Conservation (phyloP, 2,113 vertebrate genomes). For the Zosterops lateralis region DNA sequence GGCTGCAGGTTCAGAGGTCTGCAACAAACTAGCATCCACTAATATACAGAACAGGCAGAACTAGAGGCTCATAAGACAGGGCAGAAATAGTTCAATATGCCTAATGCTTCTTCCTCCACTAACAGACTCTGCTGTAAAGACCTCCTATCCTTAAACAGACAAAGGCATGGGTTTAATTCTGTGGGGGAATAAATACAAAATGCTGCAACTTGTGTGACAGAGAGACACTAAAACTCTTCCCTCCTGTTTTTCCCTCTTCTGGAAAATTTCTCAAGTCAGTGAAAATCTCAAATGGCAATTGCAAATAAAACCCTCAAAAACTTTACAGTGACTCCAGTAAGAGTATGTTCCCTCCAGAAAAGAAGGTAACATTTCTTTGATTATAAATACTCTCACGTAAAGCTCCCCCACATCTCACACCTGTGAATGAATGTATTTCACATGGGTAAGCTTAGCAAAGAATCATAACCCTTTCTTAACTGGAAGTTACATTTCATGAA, state of each 20-base stretch:
- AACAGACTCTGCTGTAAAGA: neutral
- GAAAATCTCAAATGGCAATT: neutral
- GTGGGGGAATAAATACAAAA: neutral
- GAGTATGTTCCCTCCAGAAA: neutral
- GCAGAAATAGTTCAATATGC: neutral
- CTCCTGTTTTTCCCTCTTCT: neutral
- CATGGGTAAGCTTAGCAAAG: neutral
- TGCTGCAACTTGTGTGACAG: neutral
- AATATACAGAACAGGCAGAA: neutral
- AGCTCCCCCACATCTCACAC: conserved; percentile 6
- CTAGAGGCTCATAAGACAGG: neutral
- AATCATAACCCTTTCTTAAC: conserved; percentile 52
- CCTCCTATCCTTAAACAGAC: neutral
- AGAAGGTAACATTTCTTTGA: conserved; percentile 10
- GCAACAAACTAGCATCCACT: neutral
- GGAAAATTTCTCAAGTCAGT: neutral
- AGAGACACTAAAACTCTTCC: neutral
- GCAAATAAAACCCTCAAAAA: neutral
- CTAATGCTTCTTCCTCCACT: neutral
- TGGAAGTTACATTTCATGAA: conserved; percentile 55
- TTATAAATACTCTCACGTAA: conserved; percentile 49
- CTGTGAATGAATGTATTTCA: conserved; percentile 24
- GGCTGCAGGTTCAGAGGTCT: neutral
- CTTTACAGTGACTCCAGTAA: neutral
- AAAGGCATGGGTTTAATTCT: neutral